A percentile compares a stretch with the other conserved stretches of the same genome.
phyloP scores from a whole-genome alignment of 2,888 invertebrate genomes.

The Hybos culiciformis region DNA sequence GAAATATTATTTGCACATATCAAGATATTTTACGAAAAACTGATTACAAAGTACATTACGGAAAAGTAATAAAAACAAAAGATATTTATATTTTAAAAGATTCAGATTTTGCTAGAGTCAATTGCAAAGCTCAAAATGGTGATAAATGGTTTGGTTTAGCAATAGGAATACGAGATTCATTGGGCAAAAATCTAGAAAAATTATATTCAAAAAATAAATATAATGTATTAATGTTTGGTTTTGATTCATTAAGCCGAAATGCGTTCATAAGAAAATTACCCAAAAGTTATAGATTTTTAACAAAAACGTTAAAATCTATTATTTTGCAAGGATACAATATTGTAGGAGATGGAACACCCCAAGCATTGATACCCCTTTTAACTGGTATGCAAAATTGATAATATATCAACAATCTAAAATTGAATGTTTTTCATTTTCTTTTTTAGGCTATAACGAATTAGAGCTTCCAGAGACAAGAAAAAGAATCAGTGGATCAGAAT shows the following conservation, averaged over 20 bases:
- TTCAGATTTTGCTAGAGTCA: constrained; percentile 60
- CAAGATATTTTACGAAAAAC: constrained; percentile 55
- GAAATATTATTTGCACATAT: constrained; percentile 41
- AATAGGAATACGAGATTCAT: constrained; percentile 41
- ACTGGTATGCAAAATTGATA: no score
- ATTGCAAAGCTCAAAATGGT: constrained; percentile 39
- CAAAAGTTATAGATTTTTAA: constrained; percentile 55
- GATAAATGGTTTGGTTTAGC: constrained; percentile 52
- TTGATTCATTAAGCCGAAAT: constrained; percentile 77
- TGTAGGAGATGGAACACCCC: constrained; percentile 76
- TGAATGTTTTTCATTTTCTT: no score
- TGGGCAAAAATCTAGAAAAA: constrained; percentile 26
- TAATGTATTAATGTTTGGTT: constrained; percentile 74
- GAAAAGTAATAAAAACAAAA: constrained; percentile 39
- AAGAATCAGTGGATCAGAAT: constrained; percentile 45
- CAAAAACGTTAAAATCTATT: constrained; percentile 43
- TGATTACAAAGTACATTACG: constrained; percentile 46
- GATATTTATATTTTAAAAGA: constrained; percentile 46
- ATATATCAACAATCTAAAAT: no score
- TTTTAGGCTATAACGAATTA: constrained; percentile 66
- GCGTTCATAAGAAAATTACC: constrained; percentile 68
- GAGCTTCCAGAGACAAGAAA: constrained; percentile 77
- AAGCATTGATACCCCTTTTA: constrained; percentile 73
- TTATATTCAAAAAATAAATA: constrained; percentile 30
- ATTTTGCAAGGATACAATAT: constrained; percentile 70